phyloP scores from a whole-genome alignment of 2,797 vertebrate genomes.

The Lophius americanus region DNA sequence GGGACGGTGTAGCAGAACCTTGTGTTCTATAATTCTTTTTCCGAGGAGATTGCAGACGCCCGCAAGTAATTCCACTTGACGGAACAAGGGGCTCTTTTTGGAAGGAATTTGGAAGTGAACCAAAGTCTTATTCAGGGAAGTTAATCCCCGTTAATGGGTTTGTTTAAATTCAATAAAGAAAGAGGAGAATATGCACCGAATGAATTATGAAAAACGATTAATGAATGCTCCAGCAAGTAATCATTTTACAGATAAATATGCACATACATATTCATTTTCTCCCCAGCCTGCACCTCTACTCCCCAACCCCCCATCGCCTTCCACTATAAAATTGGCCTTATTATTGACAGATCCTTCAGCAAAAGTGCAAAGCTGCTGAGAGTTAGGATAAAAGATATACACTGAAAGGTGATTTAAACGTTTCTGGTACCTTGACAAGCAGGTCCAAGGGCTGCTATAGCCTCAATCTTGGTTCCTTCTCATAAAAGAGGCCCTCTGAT shows the following conservation, averaged over 20 bases:
- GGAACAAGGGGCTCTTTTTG: conserved; percentile 74
- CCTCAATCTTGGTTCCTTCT: conserved; percentile 29
- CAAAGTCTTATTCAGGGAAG: conserved; percentile 80
- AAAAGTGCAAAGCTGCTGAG: too few relatives aligned
- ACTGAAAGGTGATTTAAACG: conserved; percentile 13
- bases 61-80: conserved; percentile 77
- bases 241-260: conserved; percentile 79
- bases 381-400: neutral
- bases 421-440: conserved; percentile 34
- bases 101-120: conserved; percentile 78
- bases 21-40: conserved; percentile 73
- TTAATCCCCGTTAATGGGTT: conserved; percentile 85
- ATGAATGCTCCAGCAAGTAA: conserved; percentile 78
- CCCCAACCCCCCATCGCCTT: neutral
- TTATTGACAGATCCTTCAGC: conserved; percentile 16
- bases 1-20: conserved; percentile 63
- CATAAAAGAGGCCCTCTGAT: conserved; percentile 28
- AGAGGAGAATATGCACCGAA: conserved; percentile 68
- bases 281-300: neutral
- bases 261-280: conserved; percentile 74
- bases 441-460: conserved; percentile 12
- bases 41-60: conserved; percentile 71
- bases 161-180: conserved; percentile 83
- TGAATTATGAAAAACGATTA: conserved; percentile 81
- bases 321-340: conserved; percentile 22